Evolutionary conservation across 2,888 invertebrate species (phyloP).

Genomic region (Caenorhabditis drosophilae): DNA sequence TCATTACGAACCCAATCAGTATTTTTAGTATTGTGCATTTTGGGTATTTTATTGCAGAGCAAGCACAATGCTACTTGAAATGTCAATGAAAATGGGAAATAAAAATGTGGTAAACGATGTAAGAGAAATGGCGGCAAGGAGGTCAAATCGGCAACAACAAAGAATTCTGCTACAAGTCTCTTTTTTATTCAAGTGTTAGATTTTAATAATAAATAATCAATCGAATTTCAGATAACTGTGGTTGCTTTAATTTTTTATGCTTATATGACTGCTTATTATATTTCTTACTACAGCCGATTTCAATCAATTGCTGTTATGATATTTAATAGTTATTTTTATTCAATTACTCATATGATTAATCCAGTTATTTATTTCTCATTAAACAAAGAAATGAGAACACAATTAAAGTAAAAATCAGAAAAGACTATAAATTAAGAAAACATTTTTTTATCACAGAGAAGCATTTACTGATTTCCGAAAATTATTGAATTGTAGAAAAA

Average conservation of each 20-base stretch:
- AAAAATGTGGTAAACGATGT: constrained; percentile 56
- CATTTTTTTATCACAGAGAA: too few species aligned
- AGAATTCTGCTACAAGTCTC: constrained; percentile 63
- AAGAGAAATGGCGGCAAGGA: constrained; percentile 58
- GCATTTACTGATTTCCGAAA: constrained; percentile 25
- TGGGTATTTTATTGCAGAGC: constrained; percentile 57
- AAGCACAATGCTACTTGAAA: constrained; percentile 65
- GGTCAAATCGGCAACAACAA: constrained; percentile 66
- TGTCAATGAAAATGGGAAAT: constrained; percentile 67
- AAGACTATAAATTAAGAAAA: too few species aligned
- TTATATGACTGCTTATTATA: constrained; percentile 68
- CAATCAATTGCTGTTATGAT: constrained; percentile 57
- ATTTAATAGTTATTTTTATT: constrained; percentile 68
- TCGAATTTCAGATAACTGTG: constrained; percentile 62
- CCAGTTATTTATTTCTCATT: constrained; percentile 67
- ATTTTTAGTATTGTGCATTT: too few species aligned
- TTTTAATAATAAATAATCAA: constrained; percentile 1
- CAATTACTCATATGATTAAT: constrained; percentile 69
- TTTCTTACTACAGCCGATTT: constrained; percentile 62
- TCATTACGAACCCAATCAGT: too few species aligned
- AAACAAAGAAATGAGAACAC: constrained; percentile 60
- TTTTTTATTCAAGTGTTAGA: neutral
- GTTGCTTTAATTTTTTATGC: constrained; percentile 68
- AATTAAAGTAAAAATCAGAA: too few species aligned
- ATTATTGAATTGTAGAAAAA: constrained; percentile 28